These are phyloP conservation scores for Pica pica DNA, from an alignment of 2,113 vertebrate genomes.

Conservation along the genomic window DNA sequence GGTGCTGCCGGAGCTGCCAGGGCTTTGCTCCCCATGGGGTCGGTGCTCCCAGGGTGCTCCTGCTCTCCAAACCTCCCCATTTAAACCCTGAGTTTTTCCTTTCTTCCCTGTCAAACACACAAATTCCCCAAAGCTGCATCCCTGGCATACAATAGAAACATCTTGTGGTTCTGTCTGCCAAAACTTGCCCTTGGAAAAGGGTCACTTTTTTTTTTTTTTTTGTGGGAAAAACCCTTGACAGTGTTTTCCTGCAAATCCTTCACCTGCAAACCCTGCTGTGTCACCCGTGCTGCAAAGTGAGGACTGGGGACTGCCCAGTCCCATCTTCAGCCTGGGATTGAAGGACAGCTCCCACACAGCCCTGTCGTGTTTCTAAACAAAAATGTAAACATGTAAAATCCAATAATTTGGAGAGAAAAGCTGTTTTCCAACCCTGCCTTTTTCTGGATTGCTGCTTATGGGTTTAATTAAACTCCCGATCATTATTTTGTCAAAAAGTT, in stretches of 20 bases:
- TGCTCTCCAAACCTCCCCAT: neutral
- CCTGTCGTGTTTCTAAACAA: neutral
- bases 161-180: neutral
- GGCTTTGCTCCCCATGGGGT: neutral
- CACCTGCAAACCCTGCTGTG: neutral
- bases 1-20: neutral
- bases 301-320: neutral
- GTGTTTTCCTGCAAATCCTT: neutral
- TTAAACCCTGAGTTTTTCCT: neutral
- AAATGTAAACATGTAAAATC: neutral
- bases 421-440: neutral
- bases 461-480: neutral
- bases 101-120: neutral
- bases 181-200: neutral
- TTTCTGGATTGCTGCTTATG: neutral
- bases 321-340: neutral
- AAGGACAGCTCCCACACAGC: neutral
- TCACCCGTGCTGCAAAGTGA: neutral
- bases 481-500: conserved; percentile 17
- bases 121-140: neutral
- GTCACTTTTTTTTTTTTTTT: neutral
- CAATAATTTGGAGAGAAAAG: neutral
- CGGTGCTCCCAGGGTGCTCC: neutral
- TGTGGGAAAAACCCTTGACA: neutral
- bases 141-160: neutral